Evolutionary conservation across 2,113 vertebrate genomes (phyloP).

Genomic region (Edolisoma coerulescens): DNA sequence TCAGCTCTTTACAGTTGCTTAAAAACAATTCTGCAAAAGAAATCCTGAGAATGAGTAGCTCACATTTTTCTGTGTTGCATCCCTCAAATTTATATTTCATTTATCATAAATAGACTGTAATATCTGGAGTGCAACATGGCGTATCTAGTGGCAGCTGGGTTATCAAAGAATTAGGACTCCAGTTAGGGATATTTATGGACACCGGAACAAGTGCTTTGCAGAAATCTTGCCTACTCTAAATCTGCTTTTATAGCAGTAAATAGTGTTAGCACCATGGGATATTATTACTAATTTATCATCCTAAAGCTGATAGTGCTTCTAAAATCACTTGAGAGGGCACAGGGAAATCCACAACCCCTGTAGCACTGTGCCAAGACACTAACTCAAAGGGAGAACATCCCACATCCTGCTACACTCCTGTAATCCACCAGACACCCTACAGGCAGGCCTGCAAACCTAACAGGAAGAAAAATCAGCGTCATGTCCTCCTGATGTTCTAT

Average conservation of each 20-base stretch:
- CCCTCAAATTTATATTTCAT: neutral
- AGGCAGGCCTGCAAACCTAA: neutral
- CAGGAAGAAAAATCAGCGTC: neutral
- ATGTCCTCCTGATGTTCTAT: neutral
- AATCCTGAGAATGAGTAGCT: neutral
- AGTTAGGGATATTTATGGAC: neutral
- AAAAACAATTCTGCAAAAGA: neutral
- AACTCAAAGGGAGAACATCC: neutral
- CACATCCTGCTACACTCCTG: neutral
- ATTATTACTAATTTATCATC: neutral
- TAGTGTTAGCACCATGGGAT: neutral
- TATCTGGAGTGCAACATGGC: neutral
- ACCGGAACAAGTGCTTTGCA: neutral
- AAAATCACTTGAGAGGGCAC: neutral
- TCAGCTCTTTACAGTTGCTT: neutral
- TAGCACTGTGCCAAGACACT: neutral
- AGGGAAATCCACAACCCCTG: neutral
- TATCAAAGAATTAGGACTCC: neutral
- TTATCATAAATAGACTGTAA: neutral
- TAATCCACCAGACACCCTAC: neutral
- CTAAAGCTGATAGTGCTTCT: neutral
- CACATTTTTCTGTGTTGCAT: neutral
- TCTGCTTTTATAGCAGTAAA: neutral
- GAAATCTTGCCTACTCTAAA: neutral
- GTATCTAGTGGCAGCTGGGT: neutral